Conservation (phyloP, 1,140 invertebrate genomes). For the Pemphigus obesinymphae region DNA sequence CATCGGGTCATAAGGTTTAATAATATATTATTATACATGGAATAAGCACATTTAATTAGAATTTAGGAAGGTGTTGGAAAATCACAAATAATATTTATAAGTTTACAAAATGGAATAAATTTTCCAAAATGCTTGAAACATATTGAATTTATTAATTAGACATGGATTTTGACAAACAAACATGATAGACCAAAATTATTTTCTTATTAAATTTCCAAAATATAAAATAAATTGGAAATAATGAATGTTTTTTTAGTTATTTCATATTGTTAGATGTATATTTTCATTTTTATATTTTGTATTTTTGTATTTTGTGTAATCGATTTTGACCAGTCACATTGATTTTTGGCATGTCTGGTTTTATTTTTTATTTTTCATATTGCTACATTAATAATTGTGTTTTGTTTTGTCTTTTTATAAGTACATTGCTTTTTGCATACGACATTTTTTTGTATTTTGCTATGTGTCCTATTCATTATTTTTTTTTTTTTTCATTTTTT, state of each 20-base stretch:
- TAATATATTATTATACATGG: background rate
- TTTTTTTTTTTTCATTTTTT: background rate
- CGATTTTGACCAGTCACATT: slow-evolving; percentile 56
- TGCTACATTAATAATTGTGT: background rate
- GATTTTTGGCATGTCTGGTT: slow-evolving; percentile 55
- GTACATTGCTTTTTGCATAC: slow-evolving; percentile 8
- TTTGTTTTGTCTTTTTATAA: slow-evolving; percentile 10
- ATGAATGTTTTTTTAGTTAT: background rate
- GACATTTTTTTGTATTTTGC: slow-evolving; percentile 2
- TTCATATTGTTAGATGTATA: slow-evolving; percentile 17
- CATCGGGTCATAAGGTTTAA: too few relatives aligned
- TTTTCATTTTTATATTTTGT: slow-evolving; percentile 21
- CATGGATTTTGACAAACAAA: background rate
- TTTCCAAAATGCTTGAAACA: too few relatives aligned
- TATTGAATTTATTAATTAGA: too few relatives aligned
- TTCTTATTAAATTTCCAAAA: too few relatives aligned
- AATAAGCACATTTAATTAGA: background rate
- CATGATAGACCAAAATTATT: too few relatives aligned
- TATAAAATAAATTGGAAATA: background rate
- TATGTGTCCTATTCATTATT: background rate
- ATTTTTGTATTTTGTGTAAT: slow-evolving; percentile 47
- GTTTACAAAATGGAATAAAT: too few relatives aligned
- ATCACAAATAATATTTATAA: background rate
- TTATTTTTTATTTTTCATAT: slow-evolving; percentile 43
- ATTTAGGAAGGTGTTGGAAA: background rate